A percentile compares a stretch with the other conserved stretches of the same genome.
Evolutionary conservation across 2,113 vertebrate species (phyloP).

Genomic region (Pseudonaja textilis): DNA sequence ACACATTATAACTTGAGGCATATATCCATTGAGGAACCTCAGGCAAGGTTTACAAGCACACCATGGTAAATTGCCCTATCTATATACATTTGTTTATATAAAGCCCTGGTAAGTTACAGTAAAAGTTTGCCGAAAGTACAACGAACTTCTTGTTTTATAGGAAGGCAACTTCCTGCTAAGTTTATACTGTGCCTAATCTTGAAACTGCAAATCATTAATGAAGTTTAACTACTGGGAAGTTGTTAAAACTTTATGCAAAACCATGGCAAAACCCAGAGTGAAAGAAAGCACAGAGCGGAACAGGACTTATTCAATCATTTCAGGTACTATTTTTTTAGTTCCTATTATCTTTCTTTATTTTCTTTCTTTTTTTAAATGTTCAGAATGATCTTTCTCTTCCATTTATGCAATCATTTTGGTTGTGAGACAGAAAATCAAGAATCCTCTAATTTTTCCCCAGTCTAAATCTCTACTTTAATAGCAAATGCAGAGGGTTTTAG

Average conservation of each 20-base stretch:
- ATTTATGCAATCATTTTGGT: background rate
- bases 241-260: background rate
- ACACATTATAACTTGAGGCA: too few relatives aligned
- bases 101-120: background rate
- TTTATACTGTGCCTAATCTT: background rate
- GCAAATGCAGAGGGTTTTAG: background rate
- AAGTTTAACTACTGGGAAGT: background rate
- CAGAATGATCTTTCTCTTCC: background rate
- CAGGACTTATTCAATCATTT: background rate
- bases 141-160: background rate
- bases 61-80: background rate
- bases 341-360: too few relatives aligned
- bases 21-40: background rate
- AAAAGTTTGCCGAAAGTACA: too few relatives aligned
- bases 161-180: background rate
- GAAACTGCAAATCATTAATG: background rate
- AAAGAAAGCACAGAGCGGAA: background rate
- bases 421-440: background rate
- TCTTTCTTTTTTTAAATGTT: background rate
- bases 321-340: background rate
- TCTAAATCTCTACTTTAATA: background rate
- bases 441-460: background rate
- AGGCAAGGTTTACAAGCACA: background rate
- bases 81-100: background rate
- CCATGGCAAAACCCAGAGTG: background rate